Percentiles rank a stretch among this genome's conserved stretches.
Evolutionary conservation across 2,113 vertebrate genomes (phyloP).

Genomic region (Cyrtonyx montezumae): DNA sequence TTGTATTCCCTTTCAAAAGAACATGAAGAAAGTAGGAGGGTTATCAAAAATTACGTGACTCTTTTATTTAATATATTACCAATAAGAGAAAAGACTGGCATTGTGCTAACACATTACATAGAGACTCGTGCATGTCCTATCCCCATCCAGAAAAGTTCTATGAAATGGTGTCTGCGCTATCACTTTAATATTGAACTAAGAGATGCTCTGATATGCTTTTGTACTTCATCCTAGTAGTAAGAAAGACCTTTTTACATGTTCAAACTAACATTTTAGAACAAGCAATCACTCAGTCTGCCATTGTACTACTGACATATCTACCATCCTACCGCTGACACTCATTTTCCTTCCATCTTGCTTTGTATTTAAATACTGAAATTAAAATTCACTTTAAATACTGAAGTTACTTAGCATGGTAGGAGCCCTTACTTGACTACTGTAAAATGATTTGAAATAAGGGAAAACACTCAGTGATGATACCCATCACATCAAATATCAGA

Average conservation of each 20-base stretch:
- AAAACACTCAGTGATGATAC: background rate
- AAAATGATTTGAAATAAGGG: background rate
- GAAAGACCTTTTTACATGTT: background rate
- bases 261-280: background rate
- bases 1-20: background rate
- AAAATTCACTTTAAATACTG: background rate
- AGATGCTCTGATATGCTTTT: background rate
- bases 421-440: background rate
- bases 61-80: background rate
- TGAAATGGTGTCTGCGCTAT: background rate
- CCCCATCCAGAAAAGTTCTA: background rate
- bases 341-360: background rate
- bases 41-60: background rate
- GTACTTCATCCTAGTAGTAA: background rate
- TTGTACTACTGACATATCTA: background rate
- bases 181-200: background rate
- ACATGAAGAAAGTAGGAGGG: background rate
- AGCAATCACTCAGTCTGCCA: background rate
- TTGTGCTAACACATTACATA: background rate
- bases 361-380: background rate
- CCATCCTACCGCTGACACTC: background rate
- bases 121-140: background rate
- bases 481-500: slow-evolving; percentile 17
- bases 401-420: background rate
- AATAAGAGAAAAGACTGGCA: background rate